A percentile compares a stretch with the other conserved stretches of the same genome.
phyloP scores from a whole-genome alignment of 2,888 invertebrate genomes.

The Agapetus fuscipes region DNA sequence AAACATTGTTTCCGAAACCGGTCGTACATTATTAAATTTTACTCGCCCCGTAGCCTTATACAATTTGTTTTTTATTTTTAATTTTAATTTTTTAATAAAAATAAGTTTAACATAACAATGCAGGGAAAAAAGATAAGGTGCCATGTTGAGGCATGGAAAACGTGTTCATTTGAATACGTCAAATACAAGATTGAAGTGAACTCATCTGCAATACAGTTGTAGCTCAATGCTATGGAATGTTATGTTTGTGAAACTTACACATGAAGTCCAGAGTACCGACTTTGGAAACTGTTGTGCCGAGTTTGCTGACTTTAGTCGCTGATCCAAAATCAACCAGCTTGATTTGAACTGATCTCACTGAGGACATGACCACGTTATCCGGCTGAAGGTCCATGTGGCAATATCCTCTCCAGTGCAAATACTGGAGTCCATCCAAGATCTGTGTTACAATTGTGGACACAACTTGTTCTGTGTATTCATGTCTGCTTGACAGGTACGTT shows the following conservation, averaged over 20 bases:
- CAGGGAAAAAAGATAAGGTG: no score
- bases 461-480: slow-evolving; percentile 88
- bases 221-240: no score
- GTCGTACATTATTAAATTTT: no score
- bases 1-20: no score
- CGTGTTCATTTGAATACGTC: no score
- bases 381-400: slow-evolving; percentile 88
- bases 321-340: slow-evolving; percentile 91
- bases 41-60: no score
- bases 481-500: slow-evolving; percentile 77
- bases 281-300: slow-evolving; percentile 62
- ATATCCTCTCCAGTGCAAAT: slow-evolving; percentile 88
- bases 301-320: slow-evolving; percentile 69
- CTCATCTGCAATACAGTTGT: neutral
- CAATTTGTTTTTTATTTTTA: no score
- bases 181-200: no score
- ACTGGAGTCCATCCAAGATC: slow-evolving; percentile 82
- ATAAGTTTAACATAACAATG: no score
- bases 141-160: no score
- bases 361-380: slow-evolving; percentile 89
- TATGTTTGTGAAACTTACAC: slow-evolving; percentile 33
- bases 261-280: slow-evolving; percentile 68
- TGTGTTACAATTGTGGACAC: slow-evolving; percentile 82
- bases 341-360: slow-evolving; percentile 72
- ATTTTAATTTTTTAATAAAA: no score